phyloP scores from a whole-genome alignment of 2,888 invertebrate genomes.

The Hirudinaria manillensis region DNA sequence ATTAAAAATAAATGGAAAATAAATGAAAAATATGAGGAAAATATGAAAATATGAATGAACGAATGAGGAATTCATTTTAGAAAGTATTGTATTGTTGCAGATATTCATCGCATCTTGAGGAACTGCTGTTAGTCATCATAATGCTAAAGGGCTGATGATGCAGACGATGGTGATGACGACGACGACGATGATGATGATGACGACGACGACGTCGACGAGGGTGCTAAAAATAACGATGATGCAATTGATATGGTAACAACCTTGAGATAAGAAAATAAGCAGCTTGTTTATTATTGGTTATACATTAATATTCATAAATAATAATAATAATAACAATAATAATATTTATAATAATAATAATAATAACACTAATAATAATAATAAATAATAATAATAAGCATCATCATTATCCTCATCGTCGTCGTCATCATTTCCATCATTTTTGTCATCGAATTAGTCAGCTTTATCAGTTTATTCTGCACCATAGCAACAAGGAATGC shows the following conservation, averaged over 20 bases:
- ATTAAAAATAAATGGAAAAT: no score
- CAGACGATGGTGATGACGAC: slow-evolving; percentile 12
- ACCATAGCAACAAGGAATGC: no score
- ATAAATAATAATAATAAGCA: neutral
- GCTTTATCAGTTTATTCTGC: no score
- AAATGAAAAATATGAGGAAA: no score
- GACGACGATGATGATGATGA: slow-evolving; percentile 12
- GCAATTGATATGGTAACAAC: neutral
- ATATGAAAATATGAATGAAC: no score
- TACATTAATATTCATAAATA: neutral
- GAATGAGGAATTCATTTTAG: no score
- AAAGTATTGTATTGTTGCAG: no score
- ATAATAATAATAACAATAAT: neutral
- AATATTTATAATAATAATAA: neutral
- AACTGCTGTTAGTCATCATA: no score
- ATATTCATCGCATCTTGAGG: no score
- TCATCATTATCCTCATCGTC: neutral
- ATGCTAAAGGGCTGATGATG: neutral
- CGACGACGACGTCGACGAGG: slow-evolving; percentile 6
- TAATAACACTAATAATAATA: neutral
- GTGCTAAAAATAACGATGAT: slow-evolving; percentile 10
- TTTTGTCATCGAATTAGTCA: no score
- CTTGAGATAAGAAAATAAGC: neutral
- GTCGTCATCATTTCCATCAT: no score
- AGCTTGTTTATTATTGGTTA: neutral